Conservation (phyloP, 2,113 vertebrate species). For the Craseonycteris thonglongyai region DNA sequence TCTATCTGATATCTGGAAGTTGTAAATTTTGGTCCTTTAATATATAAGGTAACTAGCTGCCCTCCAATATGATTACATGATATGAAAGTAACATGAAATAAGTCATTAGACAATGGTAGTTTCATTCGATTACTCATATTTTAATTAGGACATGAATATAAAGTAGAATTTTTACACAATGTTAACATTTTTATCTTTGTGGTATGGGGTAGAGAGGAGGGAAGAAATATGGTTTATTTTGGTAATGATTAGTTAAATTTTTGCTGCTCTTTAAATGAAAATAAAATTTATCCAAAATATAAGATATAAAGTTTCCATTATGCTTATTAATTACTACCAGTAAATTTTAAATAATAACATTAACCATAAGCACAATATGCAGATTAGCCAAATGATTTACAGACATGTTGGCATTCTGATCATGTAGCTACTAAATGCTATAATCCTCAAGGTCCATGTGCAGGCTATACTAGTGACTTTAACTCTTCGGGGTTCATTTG, state of each 20-base stretch:
- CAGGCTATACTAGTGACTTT: not conserved
- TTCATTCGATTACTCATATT: not conserved
- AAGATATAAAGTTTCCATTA: not conserved
- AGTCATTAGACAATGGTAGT: not conserved
- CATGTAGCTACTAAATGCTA: not conserved
- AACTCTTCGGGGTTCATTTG: not conserved
- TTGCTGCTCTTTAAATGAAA: not conserved
- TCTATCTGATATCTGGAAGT: not conserved
- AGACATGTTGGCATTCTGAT: slow-evolving; percentile 35
- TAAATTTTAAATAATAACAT: slow-evolving; percentile 32
- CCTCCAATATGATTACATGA: not conserved
- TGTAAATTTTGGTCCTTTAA: not conserved
- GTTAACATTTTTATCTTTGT: slow-evolving; percentile 30
- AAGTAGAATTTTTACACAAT: not conserved
- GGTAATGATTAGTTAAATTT: not conserved
- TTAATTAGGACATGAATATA: slow-evolving; percentile 26
- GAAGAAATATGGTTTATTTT: slow-evolving; percentile 3
- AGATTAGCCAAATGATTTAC: slow-evolving; percentile 39
- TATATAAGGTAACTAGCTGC: not conserved
- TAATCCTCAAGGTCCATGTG: not conserved
- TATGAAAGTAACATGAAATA: not conserved
- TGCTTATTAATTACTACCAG: not conserved
- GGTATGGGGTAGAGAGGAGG: not conserved
- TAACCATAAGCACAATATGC: slow-evolving; percentile 3
- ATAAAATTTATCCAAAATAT: not conserved